Evolutionary conservation across 2,113 vertebrate genomes (phyloP).

Genomic region (Glaucomys volans): DNA sequence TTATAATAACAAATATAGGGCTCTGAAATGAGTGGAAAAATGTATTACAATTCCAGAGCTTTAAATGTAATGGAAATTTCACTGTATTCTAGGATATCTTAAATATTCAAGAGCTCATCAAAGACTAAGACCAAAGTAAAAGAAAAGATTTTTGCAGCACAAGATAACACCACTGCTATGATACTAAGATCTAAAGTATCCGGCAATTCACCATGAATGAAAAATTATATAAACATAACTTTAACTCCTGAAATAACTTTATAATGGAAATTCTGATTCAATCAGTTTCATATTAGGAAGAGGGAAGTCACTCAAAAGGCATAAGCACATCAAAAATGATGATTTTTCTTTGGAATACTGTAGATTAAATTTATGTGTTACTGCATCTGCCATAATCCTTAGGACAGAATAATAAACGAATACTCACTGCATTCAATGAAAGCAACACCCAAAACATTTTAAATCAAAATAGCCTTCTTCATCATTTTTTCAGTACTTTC

Average conservation of each 20-base stretch:
- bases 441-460: background rate
- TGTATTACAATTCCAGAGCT: background rate
- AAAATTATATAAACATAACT: background rate
- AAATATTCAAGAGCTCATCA: background rate
- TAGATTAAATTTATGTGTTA: background rate
- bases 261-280: background rate
- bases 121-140: background rate
- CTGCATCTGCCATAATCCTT: background rate
- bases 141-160: background rate
- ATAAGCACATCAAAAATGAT: background rate
- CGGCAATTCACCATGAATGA: background rate
- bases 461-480: background rate
- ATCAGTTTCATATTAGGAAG: too few relatives aligned
- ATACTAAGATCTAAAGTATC: background rate
- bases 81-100: background rate
- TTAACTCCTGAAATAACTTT: background rate
- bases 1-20: background rate
- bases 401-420: background rate
- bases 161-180: background rate
- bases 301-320: too few relatives aligned
- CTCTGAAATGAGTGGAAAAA: background rate
- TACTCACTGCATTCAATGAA: background rate
- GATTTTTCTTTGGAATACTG: background rate
- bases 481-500: background rate
- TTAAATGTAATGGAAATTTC: constrained; percentile 29